Base-by-base conservation (phyloP, 2,113 vertebrate genomes). In the Phaetusa simplex region DNA sequence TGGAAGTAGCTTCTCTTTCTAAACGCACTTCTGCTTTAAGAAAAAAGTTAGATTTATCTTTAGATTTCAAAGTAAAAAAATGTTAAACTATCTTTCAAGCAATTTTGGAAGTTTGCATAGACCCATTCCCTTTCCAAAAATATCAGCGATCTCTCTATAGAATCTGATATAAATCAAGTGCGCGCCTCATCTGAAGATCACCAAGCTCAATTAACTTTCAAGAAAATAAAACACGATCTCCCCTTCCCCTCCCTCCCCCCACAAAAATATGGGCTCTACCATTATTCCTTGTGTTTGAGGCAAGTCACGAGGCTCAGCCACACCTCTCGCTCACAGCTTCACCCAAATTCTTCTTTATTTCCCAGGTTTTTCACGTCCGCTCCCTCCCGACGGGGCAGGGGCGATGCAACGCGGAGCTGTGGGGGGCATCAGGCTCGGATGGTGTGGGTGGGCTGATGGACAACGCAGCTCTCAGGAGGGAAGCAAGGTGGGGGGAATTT, bases 41-140 rank as follows among this genome's bases (percentile, higher is more conserved):
- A 95, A 93, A 96, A 96, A 95, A 95, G 90, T 96, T 97, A 94
- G 94, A 97, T 96, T 95, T 91, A 66, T 97, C 91, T 98, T 97
- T 97, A 94, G 95, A 96, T 97, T 94, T 98, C 86, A 95, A 97
- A 96, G 92, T 98, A 98, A 98, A 98, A 98, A 98, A 97, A 97
- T 32, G 88, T 98, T 98, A 98, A 98, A 98, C 97, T 98, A 93
- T 97, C 96, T 98, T 97, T 96, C 95, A 96, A 97, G 95, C 97
- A 66, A 96, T 97, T 97, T 84, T 97, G 93, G 95, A 97, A 97
- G 96, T 97, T 98, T 98, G 98, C 98, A 98, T 98, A 98, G 98
- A 98, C 97, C 97, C 96, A 95, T 97, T 98, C 97, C 97, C 97
- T 97, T 98, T 98, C 97, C 97, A 98, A 98, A 98, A 98, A 98